A percentile compares a stretch with the other conserved stretches of the same genome.
Conservation (phyloP, 1,140 invertebrate genomes). For the Drosophila ogumai region DNA sequence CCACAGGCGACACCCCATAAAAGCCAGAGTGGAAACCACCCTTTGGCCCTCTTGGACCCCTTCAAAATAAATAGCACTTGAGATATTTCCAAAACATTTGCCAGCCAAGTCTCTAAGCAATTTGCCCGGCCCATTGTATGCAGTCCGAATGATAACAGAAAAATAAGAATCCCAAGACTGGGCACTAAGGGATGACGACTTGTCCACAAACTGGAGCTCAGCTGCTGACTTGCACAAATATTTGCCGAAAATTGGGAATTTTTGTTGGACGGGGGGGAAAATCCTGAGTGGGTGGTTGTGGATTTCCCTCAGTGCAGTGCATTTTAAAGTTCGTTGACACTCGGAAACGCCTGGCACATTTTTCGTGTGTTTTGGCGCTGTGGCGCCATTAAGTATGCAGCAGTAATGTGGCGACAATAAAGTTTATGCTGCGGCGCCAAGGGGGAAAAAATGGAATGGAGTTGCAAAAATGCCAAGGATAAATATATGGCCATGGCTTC, state of each 20-base stretch:
- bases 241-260: slow-evolving; percentile 61
- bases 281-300: slow-evolving; percentile 30
- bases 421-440: slow-evolving; percentile 71
- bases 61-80: slow-evolving; percentile 77
- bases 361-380: slow-evolving; percentile 37
- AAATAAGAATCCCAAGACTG: slow-evolving; percentile 25
- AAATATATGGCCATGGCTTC: slow-evolving; percentile 5
- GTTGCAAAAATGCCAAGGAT: slow-evolving; percentile 15
- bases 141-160: slow-evolving; percentile 69
- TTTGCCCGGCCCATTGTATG: slow-evolving; percentile 63
- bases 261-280: slow-evolving; percentile 10
- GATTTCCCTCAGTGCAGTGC: slow-evolving; percentile 28
- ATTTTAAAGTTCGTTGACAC: slow-evolving; percentile 80
- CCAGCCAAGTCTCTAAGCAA: slow-evolving; percentile 62
- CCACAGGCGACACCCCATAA: slow-evolving; percentile 15
- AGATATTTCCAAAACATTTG: slow-evolving; percentile 82
- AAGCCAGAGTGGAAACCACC: slow-evolving; percentile 28
- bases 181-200: slow-evolving; percentile 32
- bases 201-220: slow-evolving; percentile 26
- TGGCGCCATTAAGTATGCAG: slow-evolving; percentile 77
- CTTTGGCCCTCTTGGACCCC: slow-evolving; percentile 45
- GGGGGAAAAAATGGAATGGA: slow-evolving; percentile 21
- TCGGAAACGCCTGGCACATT: slow-evolving; percentile 38
- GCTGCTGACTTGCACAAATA: slow-evolving; percentile 78
- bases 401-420: slow-evolving; percentile 79